phyloP scores from a whole-genome alignment of 2,888 invertebrate species.

The Anthophora plumipes region DNA sequence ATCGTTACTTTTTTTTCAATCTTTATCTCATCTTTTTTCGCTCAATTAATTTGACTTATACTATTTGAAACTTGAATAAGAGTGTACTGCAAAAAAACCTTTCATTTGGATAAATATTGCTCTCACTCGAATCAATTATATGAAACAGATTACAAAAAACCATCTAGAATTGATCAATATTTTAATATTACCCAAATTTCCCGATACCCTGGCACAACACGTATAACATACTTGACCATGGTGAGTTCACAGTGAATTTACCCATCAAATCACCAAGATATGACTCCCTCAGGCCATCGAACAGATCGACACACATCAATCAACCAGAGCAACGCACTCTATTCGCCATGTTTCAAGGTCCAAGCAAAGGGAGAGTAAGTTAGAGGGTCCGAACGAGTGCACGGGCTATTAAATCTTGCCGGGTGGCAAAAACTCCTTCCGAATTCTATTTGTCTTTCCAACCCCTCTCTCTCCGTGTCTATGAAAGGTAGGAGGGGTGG shows the following conservation, averaged over 20 bases:
- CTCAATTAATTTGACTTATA: too few relatives aligned
- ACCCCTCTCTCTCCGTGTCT: conserved; percentile 60
- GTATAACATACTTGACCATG: too few relatives aligned
- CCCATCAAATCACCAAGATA: background rate
- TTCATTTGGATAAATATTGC: too few relatives aligned
- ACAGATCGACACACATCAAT: conserved; percentile 7
- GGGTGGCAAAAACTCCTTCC: conserved; percentile 78
- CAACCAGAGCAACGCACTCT: conserved; percentile 14
- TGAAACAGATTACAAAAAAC: too few relatives aligned
- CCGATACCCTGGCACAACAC: too few relatives aligned
- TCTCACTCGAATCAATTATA: too few relatives aligned
- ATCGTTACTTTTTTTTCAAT: too few relatives aligned
- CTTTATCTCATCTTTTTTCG: too few relatives aligned
- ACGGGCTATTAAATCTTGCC: conserved; percentile 80
- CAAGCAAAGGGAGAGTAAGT: background rate
- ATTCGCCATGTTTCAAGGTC: background rate
- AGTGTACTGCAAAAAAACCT: too few relatives aligned
- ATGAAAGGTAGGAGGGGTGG: conserved; percentile 56
- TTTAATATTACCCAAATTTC: too few relatives aligned
- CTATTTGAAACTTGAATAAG: too few relatives aligned
- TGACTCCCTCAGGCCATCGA: background rate
- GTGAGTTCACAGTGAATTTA: background rate
- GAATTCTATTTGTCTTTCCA: conserved; percentile 82
- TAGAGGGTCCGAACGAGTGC: conserved; percentile 54
- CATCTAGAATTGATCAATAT: too few relatives aligned